Base-by-base conservation (phyloP, 2,888 invertebrate species). In the Tanytarsus gracilentus region DNA sequence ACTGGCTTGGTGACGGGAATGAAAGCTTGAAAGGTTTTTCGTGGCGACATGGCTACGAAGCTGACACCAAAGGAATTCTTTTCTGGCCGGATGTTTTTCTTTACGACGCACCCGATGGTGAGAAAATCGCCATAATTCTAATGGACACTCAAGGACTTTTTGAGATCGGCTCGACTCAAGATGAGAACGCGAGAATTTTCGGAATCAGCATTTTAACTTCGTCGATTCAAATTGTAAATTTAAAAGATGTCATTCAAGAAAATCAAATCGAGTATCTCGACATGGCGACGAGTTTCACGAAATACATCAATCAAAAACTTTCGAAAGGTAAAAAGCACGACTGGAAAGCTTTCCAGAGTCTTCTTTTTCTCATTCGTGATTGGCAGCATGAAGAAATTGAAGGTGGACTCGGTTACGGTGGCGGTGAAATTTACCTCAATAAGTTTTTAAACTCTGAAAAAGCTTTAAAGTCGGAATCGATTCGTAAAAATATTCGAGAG, bases 141-240 rank as follows among this genome's bases (percentile, higher is more conserved):
- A 53, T 62, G 23, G 62, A 62, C 39, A 60, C 62, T 2, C 62
- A 62, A 60, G 62, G 62, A 4, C 49, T 60, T 18, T 62, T 62
- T 40, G 62, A 62, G n/a, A 53, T 14, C 16, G 49, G 60, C 27
- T 60, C 60, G 1, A 52, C 60, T 6, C 18, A 49, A 29, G 26
- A 16, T 4, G 62, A 62, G 9, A 62, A 62, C 23, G 25, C 49
- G 23, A 53, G 23, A 27, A 60, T 62, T 49, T 60, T 62, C 8
- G 36, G 60, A 2, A 36, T 62, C 7, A 39, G 49, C 3, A 62
- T 60, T 26, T 36, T 62, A 16, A 8, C 60, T 18, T 62, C 62
- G 7, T 62, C 62, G 9, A 27, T 53, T 44, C 49, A 53, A 21
- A 36, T 62, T 40, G 29, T 58, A 1, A 62, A 62, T 16, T 18